These are phyloP conservation scores for Megatriorchis doriae DNA, from an alignment of 2,113 vertebrate genomes.

Conservation along the genomic window DNA sequence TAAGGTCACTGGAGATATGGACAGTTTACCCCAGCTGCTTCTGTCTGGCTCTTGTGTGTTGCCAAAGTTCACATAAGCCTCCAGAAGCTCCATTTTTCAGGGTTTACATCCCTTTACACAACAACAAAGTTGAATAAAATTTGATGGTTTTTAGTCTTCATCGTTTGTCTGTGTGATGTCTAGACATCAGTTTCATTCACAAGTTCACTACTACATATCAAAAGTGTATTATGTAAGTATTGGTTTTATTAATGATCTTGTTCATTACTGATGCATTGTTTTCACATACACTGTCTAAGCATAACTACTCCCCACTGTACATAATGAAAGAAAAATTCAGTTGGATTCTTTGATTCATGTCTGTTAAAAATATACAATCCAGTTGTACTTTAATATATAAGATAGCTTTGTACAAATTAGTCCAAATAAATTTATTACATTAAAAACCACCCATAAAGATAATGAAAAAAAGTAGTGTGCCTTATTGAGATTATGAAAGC, in stretches of 20 bases:
- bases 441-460: constrained; percentile 41
- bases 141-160: background rate
- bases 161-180: background rate
- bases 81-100: constrained; percentile 44
- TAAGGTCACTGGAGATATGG: background rate
- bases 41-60: background rate
- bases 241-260: constrained; percentile 58
- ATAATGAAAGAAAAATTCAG: background rate
- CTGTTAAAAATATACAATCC: constrained; percentile 55
- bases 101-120: constrained; percentile 59
- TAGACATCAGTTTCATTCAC: background rate
- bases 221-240: background rate
- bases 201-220: background rate
- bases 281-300: background rate
- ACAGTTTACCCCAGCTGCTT: background rate
- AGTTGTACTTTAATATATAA: constrained; percentile 10
- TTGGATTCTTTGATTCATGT: background rate
- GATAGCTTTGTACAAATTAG: constrained; percentile 46
- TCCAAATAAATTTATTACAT: constrained; percentile 14
- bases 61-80: background rate
- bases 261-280: background rate
- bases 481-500: background rate
- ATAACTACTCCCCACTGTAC: constrained; percentile 8
- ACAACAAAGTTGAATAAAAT: background rate
- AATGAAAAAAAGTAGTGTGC: background rate